Base-by-base conservation (phyloP, 1,140 invertebrate species). In the Olivierus martensii region DNA sequence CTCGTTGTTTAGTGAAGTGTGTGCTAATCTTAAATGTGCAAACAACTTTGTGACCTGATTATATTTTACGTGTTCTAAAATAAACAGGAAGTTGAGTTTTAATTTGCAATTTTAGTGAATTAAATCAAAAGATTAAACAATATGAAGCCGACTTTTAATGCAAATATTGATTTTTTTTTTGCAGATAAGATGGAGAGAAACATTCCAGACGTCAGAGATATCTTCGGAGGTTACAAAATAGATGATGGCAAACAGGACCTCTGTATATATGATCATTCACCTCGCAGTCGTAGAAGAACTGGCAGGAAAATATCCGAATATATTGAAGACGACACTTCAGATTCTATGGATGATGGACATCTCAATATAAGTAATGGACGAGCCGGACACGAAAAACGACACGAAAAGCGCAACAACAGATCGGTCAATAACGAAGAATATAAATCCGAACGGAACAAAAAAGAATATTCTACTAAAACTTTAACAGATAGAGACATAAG, bases 401-500 rank as follows among this genome's bases (percentile, higher is more conserved):
- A n/a, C 45, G 19, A 21, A 46, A n/a, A 18, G 12, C n/a, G 45
- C 21, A 15, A 46, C n/a, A 21, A n/a, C 2, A 15, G 19, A n/a
- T 18, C 21, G 18, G 14, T 4, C 14, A 15, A 15, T 22, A n/a
- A 36, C n/a, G 49, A 61, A 55, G 46, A 61, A 61, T 53, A 61
- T 58, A 46, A 78, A 78, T 64, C 78, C 76, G 64, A 78, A 77
- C 59, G 66, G 66, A 0, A 62, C 9, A 28, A 66, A 42, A 61
- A 65, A 42, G 63, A 67, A 4, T 77, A 79, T 43, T 77, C 78
- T 60, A 77, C 71, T 62, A 75, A 76, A 56, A 75, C 76, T 2
- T 69, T 79, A 53, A 73, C 74, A 9, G 80, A 80, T 57, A 77
- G 75, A 17, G 80, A 83, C 63, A 78, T 83, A 17, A 82, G 84